Base-by-base conservation (phyloP, 2,797 vertebrate species). In the Urophycis tenuis region DNA sequence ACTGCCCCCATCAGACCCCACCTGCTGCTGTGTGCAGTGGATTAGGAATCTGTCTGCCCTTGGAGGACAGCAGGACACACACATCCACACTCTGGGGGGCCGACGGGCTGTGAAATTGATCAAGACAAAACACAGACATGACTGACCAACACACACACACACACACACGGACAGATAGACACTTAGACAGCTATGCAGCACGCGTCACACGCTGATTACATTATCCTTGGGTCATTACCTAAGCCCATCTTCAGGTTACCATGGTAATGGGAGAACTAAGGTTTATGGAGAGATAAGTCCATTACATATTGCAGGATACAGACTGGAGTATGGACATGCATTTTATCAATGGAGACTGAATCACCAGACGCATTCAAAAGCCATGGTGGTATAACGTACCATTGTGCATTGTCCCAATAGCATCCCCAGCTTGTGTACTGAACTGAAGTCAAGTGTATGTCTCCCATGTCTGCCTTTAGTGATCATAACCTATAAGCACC, bases 11-110 rank as follows among this genome's bases (percentile, higher is more conserved):
- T 82, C 83, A 85, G 81, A 86, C 83, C 81, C 89, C 88, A 90
- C 90, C 90, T 90, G 90, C 92, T 91, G 90, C 83, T 84, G 87
- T 91, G 90, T 92, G 85, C 83, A 41, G 81, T 76, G 88, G 92
- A 93, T 94, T 93, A 93, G 87, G 83, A 83, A 73, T 89, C 87
- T 89, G 91, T 89, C 88, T 85, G 49, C 82, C 71, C 83, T 81
- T 78, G 85, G 87, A 88, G 82, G 85, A 84, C 89, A 90, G 87
- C 88, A 88, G 89, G 88, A 84, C 86, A 82, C 85, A 81, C 86
- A 88, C 86, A 86, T 75, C 29, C 75, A 77, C 81, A 0, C 87
- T 79, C 70, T 82, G 67, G 87, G 87, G 72, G 83, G 81, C 64
- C 53, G 71, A 6, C 81, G 76, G 87, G 89, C 86, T 90, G 85